A percentile compares a stretch with the other conserved stretches of the same genome.
Evolutionary conservation across 2,113 vertebrate genomes (phyloP).

Genomic region (Hemiprocne comata): DNA sequence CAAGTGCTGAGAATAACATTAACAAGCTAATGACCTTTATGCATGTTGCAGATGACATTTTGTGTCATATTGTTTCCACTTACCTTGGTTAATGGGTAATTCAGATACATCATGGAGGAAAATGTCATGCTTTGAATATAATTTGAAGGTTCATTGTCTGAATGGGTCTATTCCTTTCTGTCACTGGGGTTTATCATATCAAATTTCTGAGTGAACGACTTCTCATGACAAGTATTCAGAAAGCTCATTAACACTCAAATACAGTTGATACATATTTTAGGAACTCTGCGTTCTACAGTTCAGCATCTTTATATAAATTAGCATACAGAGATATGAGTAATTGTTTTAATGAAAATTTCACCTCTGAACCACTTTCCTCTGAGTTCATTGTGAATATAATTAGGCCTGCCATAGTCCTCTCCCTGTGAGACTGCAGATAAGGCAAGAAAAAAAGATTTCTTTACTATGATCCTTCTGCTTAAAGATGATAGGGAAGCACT

Average conservation of each 20-base stretch:
- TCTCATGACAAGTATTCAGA: slow-evolving; percentile 49
- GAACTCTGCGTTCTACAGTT: slow-evolving; percentile 28
- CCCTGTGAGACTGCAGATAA: slow-evolving; percentile 75
- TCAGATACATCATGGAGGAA: neutral
- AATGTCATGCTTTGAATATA: slow-evolving; percentile 28
- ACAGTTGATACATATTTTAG: slow-evolving; percentile 50
- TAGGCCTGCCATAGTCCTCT: slow-evolving; percentile 62
- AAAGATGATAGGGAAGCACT: slow-evolving; percentile 67
- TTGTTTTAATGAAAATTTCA: slow-evolving; percentile 77
- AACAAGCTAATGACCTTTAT: slow-evolving; percentile 17
- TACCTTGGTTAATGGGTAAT: neutral
- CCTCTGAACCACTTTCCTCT: slow-evolving; percentile 55
- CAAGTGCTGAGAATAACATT: neutral
- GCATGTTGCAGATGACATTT: neutral
- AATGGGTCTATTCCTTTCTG: slow-evolving; percentile 5
- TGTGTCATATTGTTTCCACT: slow-evolving; percentile 18
- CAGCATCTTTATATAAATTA: slow-evolving; percentile 63
- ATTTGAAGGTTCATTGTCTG: slow-evolving; percentile 26
- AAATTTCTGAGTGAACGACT: slow-evolving; percentile 30
- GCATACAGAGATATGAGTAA: slow-evolving; percentile 64
- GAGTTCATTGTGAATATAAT: slow-evolving; percentile 72
- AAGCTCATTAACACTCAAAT: slow-evolving; percentile 58
- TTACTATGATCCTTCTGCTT: slow-evolving; percentile 72
- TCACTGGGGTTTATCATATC: slow-evolving; percentile 47
- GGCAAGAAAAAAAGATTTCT: slow-evolving; percentile 54